Evolutionary conservation across 2,113 vertebrate genomes (phyloP).

Genomic region (Hippopotamus amphibius): DNA sequence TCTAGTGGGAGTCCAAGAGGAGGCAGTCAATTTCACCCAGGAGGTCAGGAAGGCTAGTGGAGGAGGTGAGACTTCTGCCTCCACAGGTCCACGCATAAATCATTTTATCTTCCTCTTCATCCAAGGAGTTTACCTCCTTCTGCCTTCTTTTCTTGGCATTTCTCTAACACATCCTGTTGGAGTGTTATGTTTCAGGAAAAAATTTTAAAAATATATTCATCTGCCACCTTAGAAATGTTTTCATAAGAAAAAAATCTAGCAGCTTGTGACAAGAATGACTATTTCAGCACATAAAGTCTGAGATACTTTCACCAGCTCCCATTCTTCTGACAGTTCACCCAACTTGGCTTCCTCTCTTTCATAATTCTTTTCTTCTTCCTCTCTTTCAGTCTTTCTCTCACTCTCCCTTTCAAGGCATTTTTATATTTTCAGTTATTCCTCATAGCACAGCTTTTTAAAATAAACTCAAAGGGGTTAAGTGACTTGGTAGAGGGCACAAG

Average conservation of each 20-base stretch:
- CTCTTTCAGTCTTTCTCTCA: neutral
- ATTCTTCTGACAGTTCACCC: constrained; percentile 65
- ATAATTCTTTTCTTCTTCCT: constrained; percentile 10
- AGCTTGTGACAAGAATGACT: constrained; percentile 80
- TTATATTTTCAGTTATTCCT: neutral
- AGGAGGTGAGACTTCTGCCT: neutral
- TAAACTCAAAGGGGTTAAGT: neutral
- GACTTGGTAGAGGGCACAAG: constrained; percentile 11
- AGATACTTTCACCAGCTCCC: constrained; percentile 67
- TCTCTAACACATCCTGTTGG: constrained; percentile 78
- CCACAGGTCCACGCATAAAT: neutral
- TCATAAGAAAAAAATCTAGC: constrained; percentile 79
- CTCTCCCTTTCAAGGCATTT: constrained; percentile 42
- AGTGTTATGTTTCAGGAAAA: constrained; percentile 80
- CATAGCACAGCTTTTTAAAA: neutral
- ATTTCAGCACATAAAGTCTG: constrained; percentile 76
- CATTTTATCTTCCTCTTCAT: constrained; percentile 55
- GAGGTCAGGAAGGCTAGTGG: neutral
- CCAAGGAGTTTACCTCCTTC: constrained; percentile 78
- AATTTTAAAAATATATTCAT: constrained; percentile 82
- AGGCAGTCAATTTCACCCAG: neutral
- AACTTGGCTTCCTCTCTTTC: constrained; percentile 55
- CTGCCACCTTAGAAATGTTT: constrained; percentile 83
- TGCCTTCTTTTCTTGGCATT: constrained; percentile 81
- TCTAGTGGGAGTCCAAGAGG: neutral